A percentile compares a stretch with the other conserved stretches of the same genome.
Evolutionary conservation across 2,113 vertebrate species (phyloP).

Genomic region (Plotosus lineatus): DNA sequence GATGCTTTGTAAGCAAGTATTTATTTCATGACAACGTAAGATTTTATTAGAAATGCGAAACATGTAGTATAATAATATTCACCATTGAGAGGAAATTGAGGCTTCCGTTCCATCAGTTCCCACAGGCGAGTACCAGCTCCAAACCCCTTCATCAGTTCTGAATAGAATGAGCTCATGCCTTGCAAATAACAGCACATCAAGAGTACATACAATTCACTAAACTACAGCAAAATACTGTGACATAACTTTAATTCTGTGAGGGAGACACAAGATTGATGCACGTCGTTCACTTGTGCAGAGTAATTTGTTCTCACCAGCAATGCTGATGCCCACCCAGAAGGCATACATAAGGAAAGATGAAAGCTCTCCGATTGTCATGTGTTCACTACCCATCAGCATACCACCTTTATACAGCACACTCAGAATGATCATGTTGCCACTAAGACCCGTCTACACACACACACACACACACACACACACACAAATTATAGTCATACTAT

Average conservation of each 20-base stretch:
- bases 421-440: constrained; percentile 92
- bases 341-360: constrained; percentile 97
- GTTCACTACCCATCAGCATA: constrained; percentile 84
- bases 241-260: background rate
- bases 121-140: constrained; percentile 92
- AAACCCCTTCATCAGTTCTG: constrained; percentile 95
- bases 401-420: constrained; percentile 96
- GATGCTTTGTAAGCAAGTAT: background rate
- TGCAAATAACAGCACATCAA: constrained; percentile 26
- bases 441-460: constrained; percentile 83
- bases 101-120: constrained; percentile 90
- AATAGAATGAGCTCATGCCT: constrained; percentile 97
- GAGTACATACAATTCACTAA: background rate
- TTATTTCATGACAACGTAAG: background rate
- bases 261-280: background rate
- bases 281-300: background rate
- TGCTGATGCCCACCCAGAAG: constrained; percentile 96
- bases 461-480: constrained; percentile 43
- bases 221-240: background rate
- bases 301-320: constrained; percentile 80
- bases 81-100: constrained; percentile 86
- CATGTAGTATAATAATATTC: constrained; percentile 37
- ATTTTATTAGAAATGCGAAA: background rate
- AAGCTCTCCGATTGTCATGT: constrained; percentile 94
- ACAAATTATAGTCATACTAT: no score